These are phyloP conservation scores for Paedocypris sp. DNA, from an alignment of 2,113 vertebrate species.

Conservation along the genomic window DNA sequence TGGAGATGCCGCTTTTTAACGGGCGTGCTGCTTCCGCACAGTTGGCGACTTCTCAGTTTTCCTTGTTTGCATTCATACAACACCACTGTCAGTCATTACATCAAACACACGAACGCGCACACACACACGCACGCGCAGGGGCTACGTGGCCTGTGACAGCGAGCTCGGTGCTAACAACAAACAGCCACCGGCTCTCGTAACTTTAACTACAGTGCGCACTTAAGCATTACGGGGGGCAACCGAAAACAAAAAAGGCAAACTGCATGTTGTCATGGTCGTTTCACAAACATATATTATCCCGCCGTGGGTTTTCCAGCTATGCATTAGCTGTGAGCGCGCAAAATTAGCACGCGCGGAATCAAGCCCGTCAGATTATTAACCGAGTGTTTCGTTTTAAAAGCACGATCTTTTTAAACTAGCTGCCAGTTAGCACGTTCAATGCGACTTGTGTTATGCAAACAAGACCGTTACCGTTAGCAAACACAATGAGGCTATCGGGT, in stretches of 20 bases:
- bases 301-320: not conserved
- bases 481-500: not conserved
- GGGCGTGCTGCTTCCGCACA: constrained; percentile 46
- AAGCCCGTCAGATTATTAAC: too few relatives aligned
- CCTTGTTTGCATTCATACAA: constrained; percentile 35
- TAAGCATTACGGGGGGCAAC: too few relatives aligned
- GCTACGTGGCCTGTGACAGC: constrained; percentile 51
- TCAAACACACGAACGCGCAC: constrained; percentile 36
- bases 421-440: not conserved
- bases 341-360: not conserved
- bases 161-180: constrained; percentile 27
- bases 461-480: not conserved
- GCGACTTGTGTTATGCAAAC: not conserved
- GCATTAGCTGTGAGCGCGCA: not conserved
- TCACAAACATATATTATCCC: not conserved
- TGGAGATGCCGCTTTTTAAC: not conserved
- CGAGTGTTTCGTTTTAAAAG: not conserved
- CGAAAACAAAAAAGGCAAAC: too few relatives aligned
- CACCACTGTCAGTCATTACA: constrained; percentile 32
- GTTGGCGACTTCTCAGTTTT: constrained; percentile 34
- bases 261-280: not conserved
- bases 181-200: not conserved
- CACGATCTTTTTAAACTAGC: not conserved
- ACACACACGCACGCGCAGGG: too few relatives aligned
- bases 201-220: not conserved